These are phyloP conservation scores for Macrophya annulata DNA, from an alignment of 2,888 invertebrate species.

Conservation along the genomic window DNA sequence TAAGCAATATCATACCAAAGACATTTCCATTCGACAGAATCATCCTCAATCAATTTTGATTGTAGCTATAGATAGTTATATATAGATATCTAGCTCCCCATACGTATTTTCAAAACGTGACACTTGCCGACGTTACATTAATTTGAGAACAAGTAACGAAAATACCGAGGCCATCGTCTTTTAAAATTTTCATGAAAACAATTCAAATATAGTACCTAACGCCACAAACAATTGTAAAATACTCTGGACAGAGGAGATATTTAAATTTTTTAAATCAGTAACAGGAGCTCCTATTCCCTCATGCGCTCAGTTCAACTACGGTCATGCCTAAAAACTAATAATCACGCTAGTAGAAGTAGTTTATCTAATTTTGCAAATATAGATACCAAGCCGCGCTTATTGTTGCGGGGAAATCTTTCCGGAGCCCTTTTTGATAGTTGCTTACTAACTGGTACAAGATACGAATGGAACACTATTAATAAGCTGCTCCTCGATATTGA, in stretches of 20 bases:
- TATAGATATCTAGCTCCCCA: background rate
- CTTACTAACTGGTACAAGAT: constrained; percentile 9
- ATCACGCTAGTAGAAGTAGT: constrained; percentile 37
- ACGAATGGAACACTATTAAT: constrained; percentile 61
- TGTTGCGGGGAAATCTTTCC: constrained; percentile 36
- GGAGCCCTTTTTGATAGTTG: constrained; percentile 4
- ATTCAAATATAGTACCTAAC: background rate
- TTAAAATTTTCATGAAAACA: background rate
- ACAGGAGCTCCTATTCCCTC: constrained; percentile 44
- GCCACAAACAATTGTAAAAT: constrained; percentile 3
- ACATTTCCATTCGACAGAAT: background rate
- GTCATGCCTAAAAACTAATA: constrained; percentile 56
- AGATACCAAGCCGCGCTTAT: constrained; percentile 16
- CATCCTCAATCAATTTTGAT: background rate
- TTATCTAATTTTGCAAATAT: constrained; percentile 25
- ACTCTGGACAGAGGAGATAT: constrained; percentile 40
- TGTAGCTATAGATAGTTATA: background rate
- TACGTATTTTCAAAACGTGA: background rate
- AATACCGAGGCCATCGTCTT: background rate
- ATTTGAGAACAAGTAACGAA: background rate
- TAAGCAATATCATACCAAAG: constrained; percentile 5
- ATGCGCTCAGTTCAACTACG: constrained; percentile 51
- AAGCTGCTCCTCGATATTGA: constrained; percentile 70
- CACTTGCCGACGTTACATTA: background rate
- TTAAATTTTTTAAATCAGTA: constrained; percentile 37